Base-by-base conservation (phyloP, 2,888 invertebrate genomes). In the Tenthredo scrophulariae region DNA sequence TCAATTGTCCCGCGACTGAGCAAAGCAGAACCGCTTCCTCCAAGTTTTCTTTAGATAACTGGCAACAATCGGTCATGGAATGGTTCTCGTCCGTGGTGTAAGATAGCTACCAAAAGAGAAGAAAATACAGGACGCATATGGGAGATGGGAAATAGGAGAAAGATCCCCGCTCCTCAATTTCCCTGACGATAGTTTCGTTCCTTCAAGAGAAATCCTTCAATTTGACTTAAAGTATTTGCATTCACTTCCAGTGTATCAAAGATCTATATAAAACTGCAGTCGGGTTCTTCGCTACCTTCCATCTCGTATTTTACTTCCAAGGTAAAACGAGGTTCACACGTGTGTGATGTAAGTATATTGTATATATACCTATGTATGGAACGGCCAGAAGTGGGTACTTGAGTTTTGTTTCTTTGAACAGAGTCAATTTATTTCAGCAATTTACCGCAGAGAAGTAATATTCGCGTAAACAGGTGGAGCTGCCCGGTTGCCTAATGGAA, bases 11-110 rank as follows among this genome's bases (percentile, higher is more conserved):
- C 54, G 29, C 74, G 74, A 74, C 58, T 70, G 74, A 79, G 58
- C 22, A 62, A 58, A 15, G 70, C 37, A 85, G 65, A 85, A 79
- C n/a, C 72, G 80, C 77, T 79, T 43, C 43, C 43, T 83, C 65
- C 26, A 67, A 83, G 29, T 83, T 83, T 83, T 83, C 83, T 83
- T 33, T 46, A 50, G 37, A 83, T 83, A 83, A 83, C 80, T 50
- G 62, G 58, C 58, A 40, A 62, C 77, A 50, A 77, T 77, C 77
- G 77, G 77, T 77, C 77, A 77, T 77, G 54, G 77, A 77, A 77
- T 77, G 77, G 54, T 50, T 77, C 29, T 54, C 77, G 54, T 77
- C 77, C n/a, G 50, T 77, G 54, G 29, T 26, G 29, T 54, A 46
- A 79, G 54, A 79, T 37, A 33, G 18, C 79, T 40, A 22, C 40